Evolutionary conservation across 2,113 vertebrate species (phyloP), one percentile per base, ranked within the genome.

Genomic region (human (Homo sapiens)): DNA sequence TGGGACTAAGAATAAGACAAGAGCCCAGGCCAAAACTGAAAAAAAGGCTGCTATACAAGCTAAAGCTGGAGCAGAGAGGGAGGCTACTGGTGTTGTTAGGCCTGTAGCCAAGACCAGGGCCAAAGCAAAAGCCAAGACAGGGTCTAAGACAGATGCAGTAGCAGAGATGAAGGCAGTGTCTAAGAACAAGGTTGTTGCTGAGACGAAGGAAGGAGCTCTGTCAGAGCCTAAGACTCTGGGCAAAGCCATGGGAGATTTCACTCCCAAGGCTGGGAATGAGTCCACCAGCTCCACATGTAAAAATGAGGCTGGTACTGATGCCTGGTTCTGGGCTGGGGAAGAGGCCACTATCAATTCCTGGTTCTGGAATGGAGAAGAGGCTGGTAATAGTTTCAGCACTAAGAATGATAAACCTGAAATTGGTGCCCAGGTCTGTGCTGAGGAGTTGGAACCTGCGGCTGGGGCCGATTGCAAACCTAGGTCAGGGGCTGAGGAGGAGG

Each of bases 361-460:
- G 94, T 88, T 92, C 32, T 76, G 90, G 87, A 96, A 90, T 85
- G 96, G 70, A 76, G 93, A 96, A 96, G 96, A 96, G 80, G 55
- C 76, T 32, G 35, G 61, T 81, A 84, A 73, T 88, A 7, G 1
- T 93, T 38, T 40, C 11, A 82, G 23, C 59, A 55, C 84, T 93
- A 95, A 97, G 66, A n/a, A 83, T 59, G 89, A 16, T 80, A 96
- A 96, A 95, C 30, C 55, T 96, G 72, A 57, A 72, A 50, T 0
- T 48, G 25, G 27, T 90, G 11, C 70, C 40, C 61, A 18, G 6
- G 23, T n/a, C n/a, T 83, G 27, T 96, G 43, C 79, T 59, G 84
- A 81, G 48, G 94, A 96, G 23, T 68, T 68, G 13, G 85, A 97
- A 38, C 57, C 94, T 95, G 66, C 40, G 23, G 25, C 75, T 5